Conservation (phyloP, 1,140 invertebrate species). For the Aphidius ervi region DNA sequence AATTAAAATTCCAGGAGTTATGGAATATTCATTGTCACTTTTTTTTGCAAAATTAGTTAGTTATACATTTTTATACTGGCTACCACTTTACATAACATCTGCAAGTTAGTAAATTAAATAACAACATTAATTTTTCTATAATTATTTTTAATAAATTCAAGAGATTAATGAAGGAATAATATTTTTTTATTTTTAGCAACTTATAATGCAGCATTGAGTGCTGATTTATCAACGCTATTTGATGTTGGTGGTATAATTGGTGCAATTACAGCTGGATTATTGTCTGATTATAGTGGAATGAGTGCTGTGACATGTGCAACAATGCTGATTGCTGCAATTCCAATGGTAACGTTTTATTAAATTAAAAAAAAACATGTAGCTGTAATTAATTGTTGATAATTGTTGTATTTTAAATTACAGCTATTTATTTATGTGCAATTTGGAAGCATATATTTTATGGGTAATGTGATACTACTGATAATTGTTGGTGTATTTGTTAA, state of each 20-base stretch:
- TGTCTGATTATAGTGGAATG: constrained; percentile 80
- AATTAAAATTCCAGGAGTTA: constrained; percentile 83
- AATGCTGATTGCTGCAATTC: constrained; percentile 78
- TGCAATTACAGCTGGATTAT: constrained; percentile 80
- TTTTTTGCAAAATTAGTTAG: constrained; percentile 98
- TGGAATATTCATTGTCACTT: constrained; percentile 89
- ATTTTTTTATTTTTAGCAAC: constrained; percentile 56
- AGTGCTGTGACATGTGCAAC: constrained; percentile 78
- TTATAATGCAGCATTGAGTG: constrained; percentile 67
- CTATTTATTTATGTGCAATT: constrained; percentile 74
- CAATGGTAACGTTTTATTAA: constrained; percentile 59
- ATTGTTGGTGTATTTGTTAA: constrained; percentile 83
- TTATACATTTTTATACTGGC: constrained; percentile 96
- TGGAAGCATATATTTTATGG: constrained; percentile 58
- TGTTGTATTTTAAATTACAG: constrained; percentile 53
- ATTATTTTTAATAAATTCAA: constrained; percentile 2
- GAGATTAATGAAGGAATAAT: constrained; percentile 6
- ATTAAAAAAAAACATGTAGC: background rate
- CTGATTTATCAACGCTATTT: constrained; percentile 84
- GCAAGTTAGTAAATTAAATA: constrained; percentile 65
- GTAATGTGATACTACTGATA: constrained; percentile 71
- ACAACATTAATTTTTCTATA: background rate
- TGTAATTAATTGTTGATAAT: background rate
- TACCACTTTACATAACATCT: constrained; percentile 83
- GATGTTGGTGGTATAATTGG: constrained; percentile 87